Evolutionary conservation across 2,888 invertebrate species (phyloP).

Genomic region (Neuroscelio doddi): DNA sequence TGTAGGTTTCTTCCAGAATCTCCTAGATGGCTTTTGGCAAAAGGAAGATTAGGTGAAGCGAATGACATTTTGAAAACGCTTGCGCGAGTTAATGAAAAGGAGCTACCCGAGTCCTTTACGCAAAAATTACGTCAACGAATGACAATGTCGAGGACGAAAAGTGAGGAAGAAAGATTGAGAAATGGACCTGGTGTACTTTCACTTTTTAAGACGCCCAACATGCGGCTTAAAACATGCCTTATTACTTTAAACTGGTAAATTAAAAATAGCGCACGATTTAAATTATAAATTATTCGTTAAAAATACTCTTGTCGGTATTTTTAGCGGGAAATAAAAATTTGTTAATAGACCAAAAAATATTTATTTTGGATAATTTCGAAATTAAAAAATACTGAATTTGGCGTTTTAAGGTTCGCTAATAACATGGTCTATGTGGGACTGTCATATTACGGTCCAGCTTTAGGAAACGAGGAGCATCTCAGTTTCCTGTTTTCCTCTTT

Average conservation of each 20-base stretch:
- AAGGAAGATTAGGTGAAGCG: constrained; percentile 87
- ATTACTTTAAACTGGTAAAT: constrained; percentile 92
- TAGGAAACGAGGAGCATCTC: constrained; percentile 90
- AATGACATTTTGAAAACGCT: constrained; percentile 83
- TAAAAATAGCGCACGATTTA: too few species aligned
- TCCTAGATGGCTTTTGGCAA: constrained; percentile 91
- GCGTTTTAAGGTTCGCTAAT: constrained; percentile 84
- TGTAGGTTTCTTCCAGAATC: constrained; percentile 88
- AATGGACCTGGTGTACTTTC: constrained; percentile 76
- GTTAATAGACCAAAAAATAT: too few species aligned
- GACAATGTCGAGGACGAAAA: constrained; percentile 76
- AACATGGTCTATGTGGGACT: constrained; percentile 94
- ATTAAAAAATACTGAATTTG: too few species aligned
- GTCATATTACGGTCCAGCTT: constrained; percentile 91
- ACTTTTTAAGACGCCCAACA: constrained; percentile 87
- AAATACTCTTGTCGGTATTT: too few species aligned
- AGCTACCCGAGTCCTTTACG: constrained; percentile 82
- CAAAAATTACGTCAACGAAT: constrained; percentile 83
- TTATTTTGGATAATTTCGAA: too few species aligned
- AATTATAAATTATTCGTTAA: too few species aligned
- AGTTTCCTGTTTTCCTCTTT: constrained; percentile 90
- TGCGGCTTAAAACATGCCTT: constrained; percentile 88
- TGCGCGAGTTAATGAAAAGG: constrained; percentile 84
- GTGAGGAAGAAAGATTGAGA: constrained; percentile 70
- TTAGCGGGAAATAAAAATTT: background rate